Percentiles rank a stretch among this genome's conserved stretches.
Conservation (phyloP, 2,113 vertebrate species). For the Larimichthys polyactis region DNA sequence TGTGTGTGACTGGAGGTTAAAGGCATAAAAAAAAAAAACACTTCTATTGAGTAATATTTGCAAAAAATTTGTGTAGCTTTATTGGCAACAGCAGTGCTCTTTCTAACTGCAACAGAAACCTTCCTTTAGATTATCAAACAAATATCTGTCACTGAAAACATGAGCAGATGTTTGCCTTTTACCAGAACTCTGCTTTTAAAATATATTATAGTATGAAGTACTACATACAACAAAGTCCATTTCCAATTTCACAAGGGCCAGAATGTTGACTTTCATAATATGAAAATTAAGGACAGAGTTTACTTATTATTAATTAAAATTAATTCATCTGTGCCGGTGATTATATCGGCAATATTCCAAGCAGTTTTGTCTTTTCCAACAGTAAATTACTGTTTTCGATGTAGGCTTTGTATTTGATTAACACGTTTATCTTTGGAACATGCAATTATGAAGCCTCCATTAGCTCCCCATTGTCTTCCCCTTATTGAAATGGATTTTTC, state of each 20-base stretch:
- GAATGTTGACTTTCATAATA: slow-evolving; percentile 45
- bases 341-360: slow-evolving; percentile 70
- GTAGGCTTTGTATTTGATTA: slow-evolving; percentile 79
- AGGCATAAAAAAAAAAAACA: too few species aligned
- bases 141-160: neutral
- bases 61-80: neutral
- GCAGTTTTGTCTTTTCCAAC: slow-evolving; percentile 41
- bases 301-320: slow-evolving; percentile 69
- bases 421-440: slow-evolving; percentile 82
- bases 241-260: slow-evolving; percentile 4
- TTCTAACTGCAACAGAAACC: slow-evolving; percentile 5
- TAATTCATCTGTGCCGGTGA: slow-evolving; percentile 62
- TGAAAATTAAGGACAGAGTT: slow-evolving; percentile 52
- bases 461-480: slow-evolving; percentile 79
- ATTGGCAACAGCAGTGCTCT: too few species aligned
- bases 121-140: neutral
- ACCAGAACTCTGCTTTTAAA: neutral
- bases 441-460: slow-evolving; percentile 82
- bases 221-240: neutral
- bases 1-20: neutral
- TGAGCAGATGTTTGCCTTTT: neutral
- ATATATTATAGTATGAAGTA: neutral
- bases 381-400: slow-evolving; percentile 79
- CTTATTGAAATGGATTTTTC: slow-evolving; percentile 82
- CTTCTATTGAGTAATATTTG: too few species aligned